A percentile compares a stretch with the other conserved stretches of the same genome.
phyloP scores from a whole-genome alignment of 2,113 vertebrate species.

The Rhinogobius similis region DNA sequence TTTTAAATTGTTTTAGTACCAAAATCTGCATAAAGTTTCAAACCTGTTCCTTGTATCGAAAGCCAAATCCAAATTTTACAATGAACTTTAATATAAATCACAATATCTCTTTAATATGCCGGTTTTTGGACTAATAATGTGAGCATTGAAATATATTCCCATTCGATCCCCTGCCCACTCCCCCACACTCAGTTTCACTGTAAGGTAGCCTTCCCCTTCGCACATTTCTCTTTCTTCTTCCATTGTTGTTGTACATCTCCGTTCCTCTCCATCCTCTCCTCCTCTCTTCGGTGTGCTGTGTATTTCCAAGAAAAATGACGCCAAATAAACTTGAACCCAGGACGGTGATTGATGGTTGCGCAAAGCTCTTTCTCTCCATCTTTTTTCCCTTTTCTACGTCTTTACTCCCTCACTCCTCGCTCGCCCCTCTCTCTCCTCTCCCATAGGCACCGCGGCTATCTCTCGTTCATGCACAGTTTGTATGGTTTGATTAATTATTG shows the following conservation, averaged over 20 bases:
- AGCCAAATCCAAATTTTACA: no score
- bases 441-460: conserved; percentile 18
- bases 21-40: no score
- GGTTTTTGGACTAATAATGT: no score
- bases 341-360: conserved; percentile 72
- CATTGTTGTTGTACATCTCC: conserved; percentile 15
- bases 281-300: conserved; percentile 39
- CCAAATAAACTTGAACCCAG: conserved; percentile 70
- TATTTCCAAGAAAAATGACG: conserved; percentile 63
- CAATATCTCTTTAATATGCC: no score
- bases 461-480: conserved; percentile 25
- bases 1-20: no score
- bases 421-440: conserved; percentile 27
- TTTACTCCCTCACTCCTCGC: conserved; percentile 57
- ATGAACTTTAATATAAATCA: no score
- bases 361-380: conserved; percentile 48
- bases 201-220: conserved; percentile 3
- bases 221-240: conserved; percentile 7
- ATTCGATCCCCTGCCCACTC: neutral
- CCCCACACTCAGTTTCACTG: neutral
- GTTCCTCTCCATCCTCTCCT: conserved; percentile 6
- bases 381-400: conserved; percentile 30
- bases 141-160: neutral
- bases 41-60: no score
- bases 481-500: conserved; percentile 62